phyloP scores from a whole-genome alignment of 1,140 invertebrate genomes.

The Trichonephila clavipes region DNA sequence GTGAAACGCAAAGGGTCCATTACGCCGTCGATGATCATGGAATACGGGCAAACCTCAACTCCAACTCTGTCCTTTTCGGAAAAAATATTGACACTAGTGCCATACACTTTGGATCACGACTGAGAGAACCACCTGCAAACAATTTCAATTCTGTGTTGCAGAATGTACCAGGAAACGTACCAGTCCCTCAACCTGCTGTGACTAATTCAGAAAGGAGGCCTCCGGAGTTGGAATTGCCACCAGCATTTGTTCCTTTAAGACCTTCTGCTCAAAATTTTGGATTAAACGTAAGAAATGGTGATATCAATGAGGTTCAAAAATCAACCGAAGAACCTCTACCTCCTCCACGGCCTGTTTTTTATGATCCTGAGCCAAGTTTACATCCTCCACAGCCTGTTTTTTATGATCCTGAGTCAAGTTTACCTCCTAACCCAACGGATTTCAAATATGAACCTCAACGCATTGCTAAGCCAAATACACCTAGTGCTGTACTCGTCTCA shows the following conservation, averaged over 20 bases:
- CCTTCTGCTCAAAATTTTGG: neutral
- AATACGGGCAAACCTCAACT: slow-evolving; percentile 33
- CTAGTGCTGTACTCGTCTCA: neutral
- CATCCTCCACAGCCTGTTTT: no score
- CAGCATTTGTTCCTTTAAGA: neutral
- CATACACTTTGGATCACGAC: neutral
- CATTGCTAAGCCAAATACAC: neutral
- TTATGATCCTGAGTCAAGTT: neutral
- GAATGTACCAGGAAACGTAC: neutral
- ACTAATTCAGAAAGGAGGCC: neutral
- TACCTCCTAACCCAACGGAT: neutral
- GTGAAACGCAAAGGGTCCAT: slow-evolving; percentile 15
- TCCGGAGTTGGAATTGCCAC: neutral
- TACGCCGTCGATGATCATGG: slow-evolving; percentile 46
- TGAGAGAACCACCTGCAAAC: neutral
- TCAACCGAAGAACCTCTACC: neutral
- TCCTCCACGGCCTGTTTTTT: no score
- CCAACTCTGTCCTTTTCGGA: neutral
- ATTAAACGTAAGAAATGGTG: neutral
- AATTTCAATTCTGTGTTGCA: neutral
- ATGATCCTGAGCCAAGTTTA: neutral
- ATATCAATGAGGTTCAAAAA: neutral
- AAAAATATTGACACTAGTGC: neutral
- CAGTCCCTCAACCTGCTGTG: neutral
- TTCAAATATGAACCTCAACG: neutral